Evolutionary conservation across 92 coral and sea anemone species (phyloP).

Genomic region (Heteractis magnifica): DNA sequence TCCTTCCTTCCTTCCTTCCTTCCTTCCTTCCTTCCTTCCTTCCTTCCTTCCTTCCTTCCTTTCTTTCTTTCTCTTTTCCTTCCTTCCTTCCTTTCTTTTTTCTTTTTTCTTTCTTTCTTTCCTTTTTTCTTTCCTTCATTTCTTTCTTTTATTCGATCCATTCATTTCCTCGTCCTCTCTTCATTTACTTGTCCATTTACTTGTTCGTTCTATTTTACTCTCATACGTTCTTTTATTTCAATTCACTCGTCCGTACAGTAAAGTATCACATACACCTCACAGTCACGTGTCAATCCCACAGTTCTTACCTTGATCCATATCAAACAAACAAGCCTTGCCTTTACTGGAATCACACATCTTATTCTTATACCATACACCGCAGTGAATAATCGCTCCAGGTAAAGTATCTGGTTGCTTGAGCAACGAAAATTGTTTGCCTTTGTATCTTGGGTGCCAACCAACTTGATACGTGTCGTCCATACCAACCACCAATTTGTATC

Average conservation of each 20-base stretch:
- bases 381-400: constrained; percentile 64
- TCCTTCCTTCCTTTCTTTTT: no score
- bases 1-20: not conserved
- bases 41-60: not conserved
- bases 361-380: constrained; percentile 59
- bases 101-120: no score
- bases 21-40: not conserved
- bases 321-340: constrained; percentile 73
- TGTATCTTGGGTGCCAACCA: constrained; percentile 78
- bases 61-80: not conserved
- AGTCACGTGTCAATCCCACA: not conserved
- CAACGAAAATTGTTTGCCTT: constrained; percentile 30
- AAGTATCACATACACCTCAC: no score
- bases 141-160: no score
- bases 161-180: no score
- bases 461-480: constrained; percentile 76
- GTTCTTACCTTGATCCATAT: constrained; percentile 59
- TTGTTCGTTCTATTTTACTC: no score
- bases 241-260: no score
- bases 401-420: constrained; percentile 44
- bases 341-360: constrained; percentile 70
- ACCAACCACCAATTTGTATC: constrained; percentile 75
- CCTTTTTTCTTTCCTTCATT: no score
- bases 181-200: no score
- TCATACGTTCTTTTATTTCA: no score